Evolutionary conservation across 2,888 invertebrate species (phyloP).

Genomic region (Latrodectus hesperus): DNA sequence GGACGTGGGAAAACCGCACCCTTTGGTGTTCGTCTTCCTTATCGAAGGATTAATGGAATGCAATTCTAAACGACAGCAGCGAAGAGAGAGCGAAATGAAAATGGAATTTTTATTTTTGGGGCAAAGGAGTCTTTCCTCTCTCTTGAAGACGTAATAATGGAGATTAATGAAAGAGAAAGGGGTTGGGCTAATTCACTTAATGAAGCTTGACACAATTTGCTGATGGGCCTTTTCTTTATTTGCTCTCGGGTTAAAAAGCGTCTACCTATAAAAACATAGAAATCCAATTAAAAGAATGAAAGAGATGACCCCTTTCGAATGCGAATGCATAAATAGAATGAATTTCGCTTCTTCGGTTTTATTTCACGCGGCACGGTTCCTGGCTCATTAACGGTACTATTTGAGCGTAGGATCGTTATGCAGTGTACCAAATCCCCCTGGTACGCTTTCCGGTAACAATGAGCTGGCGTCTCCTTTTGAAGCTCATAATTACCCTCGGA

Average conservation of each 20-base stretch:
- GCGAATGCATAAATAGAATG: conserved; percentile 61
- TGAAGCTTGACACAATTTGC: conserved; percentile 46
- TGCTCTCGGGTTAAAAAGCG: conserved; percentile 5
- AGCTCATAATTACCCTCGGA: conserved; percentile 57
- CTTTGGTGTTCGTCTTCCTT: neutral
- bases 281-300: conserved; percentile 66
- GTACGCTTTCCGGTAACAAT: conserved; percentile 35
- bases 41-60: conserved; percentile 36
- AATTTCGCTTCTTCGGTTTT: conserved; percentile 28
- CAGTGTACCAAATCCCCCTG: conserved; percentile 20
- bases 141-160: conserved; percentile 32
- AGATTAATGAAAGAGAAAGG: conserved; percentile 60
- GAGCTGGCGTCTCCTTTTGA: conserved; percentile 32
- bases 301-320: conserved; percentile 42
- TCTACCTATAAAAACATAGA: conserved; percentile 44
- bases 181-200: conserved; percentile 57
- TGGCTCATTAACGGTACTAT: conserved; percentile 55
- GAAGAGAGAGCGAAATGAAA: neutral
- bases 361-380: conserved; percentile 48
- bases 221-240: conserved; percentile 60
- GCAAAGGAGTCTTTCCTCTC: neutral
- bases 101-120: conserved; percentile 36
- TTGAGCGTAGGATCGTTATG: conserved; percentile 53
- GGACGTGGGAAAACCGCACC: conserved; percentile 65
- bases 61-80: conserved; percentile 8